Base-by-base conservation (phyloP, 2,888 invertebrate species). In the Rhagophthalmus giganteus region DNA sequence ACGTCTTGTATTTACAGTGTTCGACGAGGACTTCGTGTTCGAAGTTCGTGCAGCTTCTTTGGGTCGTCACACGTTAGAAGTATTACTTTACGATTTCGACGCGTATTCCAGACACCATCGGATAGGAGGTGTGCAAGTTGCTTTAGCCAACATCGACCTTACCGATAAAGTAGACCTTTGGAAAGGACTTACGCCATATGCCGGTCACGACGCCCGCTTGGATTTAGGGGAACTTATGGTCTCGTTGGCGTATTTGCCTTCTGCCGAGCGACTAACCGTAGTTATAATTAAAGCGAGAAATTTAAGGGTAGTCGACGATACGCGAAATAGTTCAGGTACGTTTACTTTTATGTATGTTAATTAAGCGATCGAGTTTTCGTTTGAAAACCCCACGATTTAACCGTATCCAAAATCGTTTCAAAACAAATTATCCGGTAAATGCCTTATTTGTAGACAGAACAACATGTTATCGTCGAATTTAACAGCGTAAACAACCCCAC, bases 21-120 rank as follows among this genome's bases (percentile, higher is more conserved):
- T 86, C 61, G 84, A 85, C 55, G 85, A 86, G 64, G 82, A 84
- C 61, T 85, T 86, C 58, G 81, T 83, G 2, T 86, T 86, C 61
- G 85, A 86, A 65, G 81, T 83, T 20, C 70, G 73, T n/a, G 75
- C 80, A 5, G 71, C 76, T 0, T 73, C 77, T 1, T 70, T 84
- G 40, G 73, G 75, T 4, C 76, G 78, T 26, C 75, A 80, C 39
- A 81, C 79, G 1, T 70, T 86, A 48, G 85, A 86, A 69, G 75
- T 86, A 38, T 69, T 84, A 2, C 64, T 86, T 0, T 85, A 81
- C 62, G 83, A 86, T 62, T 84, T 82, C 55, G 85, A 85, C 66
- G 82, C 84, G 2, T 83, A 81, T 66, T 79, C 80, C 0, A 75
- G 82, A 1, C 84, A 86, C 61, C 82, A 82, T 40, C 82, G 81